A percentile compares a stretch with the other conserved stretches of the same genome.
These are phyloP conservation scores for Acanthochromis polyacanthus DNA, from an alignment of 2,113 vertebrate genomes.

Conservation along the genomic window DNA sequence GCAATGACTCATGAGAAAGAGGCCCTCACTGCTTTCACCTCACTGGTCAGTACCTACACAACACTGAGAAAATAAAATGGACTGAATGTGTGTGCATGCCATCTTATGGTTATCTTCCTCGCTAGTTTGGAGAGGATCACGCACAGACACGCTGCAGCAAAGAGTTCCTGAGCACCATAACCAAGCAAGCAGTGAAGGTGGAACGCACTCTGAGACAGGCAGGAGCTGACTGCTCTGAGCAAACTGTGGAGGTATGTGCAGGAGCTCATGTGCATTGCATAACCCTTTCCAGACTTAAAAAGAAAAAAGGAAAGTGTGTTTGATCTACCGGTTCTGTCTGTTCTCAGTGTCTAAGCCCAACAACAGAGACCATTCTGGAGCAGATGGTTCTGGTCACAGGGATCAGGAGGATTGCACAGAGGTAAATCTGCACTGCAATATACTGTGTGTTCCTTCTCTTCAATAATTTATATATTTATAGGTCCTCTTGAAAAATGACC, in stretches of 20 bases:
- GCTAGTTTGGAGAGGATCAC: conserved; percentile 86
- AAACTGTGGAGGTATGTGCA: conserved; percentile 80
- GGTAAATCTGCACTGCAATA: conserved; percentile 70
- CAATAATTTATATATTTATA: no score
- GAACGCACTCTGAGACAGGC: conserved; percentile 87
- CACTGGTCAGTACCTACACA: conserved; percentile 74
- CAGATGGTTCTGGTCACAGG: conserved; percentile 85
- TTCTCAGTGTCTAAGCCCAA: conserved; percentile 74
- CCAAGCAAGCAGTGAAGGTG: conserved; percentile 88
- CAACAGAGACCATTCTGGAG: conserved; percentile 80
- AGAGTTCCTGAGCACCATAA: conserved; percentile 85
- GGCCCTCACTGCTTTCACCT: conserved; percentile 82
- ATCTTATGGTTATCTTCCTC: neutral
- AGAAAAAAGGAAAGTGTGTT: neutral
- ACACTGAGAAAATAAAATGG: no score
- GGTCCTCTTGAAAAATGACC: no score
- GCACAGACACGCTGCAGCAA: conserved; percentile 83
- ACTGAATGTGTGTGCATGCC: neutral
- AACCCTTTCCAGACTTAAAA: neutral
- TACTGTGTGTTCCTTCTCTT: no score
- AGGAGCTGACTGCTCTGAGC: conserved; percentile 77
- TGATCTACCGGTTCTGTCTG: neutral
- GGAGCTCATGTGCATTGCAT: neutral
- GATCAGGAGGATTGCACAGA: conserved; percentile 78
- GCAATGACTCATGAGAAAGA: conserved; percentile 88